Conservation (phyloP, 2,113 vertebrate species). For the Pseudorectes ferrugineus region DNA sequence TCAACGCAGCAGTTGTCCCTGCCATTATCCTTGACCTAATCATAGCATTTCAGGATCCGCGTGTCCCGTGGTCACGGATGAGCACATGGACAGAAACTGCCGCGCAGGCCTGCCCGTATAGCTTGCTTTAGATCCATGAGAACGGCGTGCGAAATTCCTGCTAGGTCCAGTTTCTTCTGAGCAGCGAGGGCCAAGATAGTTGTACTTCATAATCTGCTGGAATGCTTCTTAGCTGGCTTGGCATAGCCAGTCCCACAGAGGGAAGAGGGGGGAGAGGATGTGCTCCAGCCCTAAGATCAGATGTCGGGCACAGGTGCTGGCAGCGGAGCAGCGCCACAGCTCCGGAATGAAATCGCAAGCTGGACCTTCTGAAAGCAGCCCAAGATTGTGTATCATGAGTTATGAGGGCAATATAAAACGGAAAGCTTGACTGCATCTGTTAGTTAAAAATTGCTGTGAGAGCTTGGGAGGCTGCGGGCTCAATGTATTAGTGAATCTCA, state of each 20-base stretch:
- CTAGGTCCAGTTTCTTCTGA: slow-evolving; percentile 66
- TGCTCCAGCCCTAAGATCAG: slow-evolving; percentile 56
- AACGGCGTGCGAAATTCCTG: slow-evolving; percentile 57
- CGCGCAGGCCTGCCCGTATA: background rate
- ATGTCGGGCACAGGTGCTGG: slow-evolving; percentile 69
- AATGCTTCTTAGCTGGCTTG: slow-evolving; percentile 57
- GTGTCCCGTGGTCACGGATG: slow-evolving; percentile 7
- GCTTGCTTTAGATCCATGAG: slow-evolving; percentile 31
- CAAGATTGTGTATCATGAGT: slow-evolving; percentile 65
- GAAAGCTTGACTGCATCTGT: slow-evolving; percentile 58
- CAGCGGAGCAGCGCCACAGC: background rate
- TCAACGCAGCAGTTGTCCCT: slow-evolving; percentile 58
- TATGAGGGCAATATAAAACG: slow-evolving; percentile 51
- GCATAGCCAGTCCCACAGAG: background rate
- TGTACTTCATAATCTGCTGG: slow-evolving; percentile 64
- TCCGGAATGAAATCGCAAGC: slow-evolving; percentile 49
- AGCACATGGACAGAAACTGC: slow-evolving; percentile 40
- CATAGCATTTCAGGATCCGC: slow-evolving; percentile 15
- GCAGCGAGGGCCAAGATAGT: slow-evolving; percentile 51
- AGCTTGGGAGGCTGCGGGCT: background rate
- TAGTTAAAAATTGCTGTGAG: slow-evolving; percentile 49
- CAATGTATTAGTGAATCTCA: background rate
- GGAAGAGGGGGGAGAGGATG: slow-evolving; percentile 39
- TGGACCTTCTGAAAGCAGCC: slow-evolving; percentile 42
- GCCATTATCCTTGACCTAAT: slow-evolving; percentile 67